Conservation (phyloP, 2,888 invertebrate species). For the Hanleya hanleyi region DNA sequence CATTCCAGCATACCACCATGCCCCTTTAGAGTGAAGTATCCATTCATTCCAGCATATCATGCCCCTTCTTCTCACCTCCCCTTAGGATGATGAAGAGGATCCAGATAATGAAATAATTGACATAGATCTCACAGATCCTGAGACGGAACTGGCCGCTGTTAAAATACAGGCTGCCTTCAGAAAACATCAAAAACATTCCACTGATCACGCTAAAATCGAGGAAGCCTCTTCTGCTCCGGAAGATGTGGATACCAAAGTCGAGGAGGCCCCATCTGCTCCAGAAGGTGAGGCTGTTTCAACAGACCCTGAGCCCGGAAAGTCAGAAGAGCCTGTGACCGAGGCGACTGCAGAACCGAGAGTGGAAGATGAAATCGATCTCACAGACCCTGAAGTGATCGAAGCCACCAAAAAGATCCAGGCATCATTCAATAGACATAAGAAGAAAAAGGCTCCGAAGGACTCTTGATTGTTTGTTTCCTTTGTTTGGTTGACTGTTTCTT, state of each 20-base stretch:
- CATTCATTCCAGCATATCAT: no score
- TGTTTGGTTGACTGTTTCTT: no score
- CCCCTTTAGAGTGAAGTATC: no score
- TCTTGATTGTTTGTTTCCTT: no score
- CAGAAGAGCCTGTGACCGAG: no score
- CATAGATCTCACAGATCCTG: slow-evolving; percentile 2
- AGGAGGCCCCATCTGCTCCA: not conserved
- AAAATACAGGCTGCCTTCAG: not conserved
- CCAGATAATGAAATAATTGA: not conserved
- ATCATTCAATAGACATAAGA: no score
- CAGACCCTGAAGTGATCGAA: not conserved
- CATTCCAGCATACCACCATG: no score
- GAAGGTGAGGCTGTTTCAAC: no score
- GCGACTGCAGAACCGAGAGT: not conserved
- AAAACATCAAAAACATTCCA: not conserved
- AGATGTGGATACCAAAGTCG: not conserved
- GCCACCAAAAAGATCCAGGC: not conserved
- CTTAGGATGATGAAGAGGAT: slow-evolving; percentile 1
- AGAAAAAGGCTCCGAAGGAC: no score
- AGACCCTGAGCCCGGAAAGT: no score
- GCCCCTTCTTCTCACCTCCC: not conserved
- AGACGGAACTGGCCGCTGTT: not conserved
- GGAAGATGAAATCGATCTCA: not conserved
- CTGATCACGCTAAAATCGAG: not conserved
- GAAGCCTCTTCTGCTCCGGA: not conserved